phyloP scores from a whole-genome alignment of 1,140 invertebrate genomes.

The Hylaeus anthracinus region DNA sequence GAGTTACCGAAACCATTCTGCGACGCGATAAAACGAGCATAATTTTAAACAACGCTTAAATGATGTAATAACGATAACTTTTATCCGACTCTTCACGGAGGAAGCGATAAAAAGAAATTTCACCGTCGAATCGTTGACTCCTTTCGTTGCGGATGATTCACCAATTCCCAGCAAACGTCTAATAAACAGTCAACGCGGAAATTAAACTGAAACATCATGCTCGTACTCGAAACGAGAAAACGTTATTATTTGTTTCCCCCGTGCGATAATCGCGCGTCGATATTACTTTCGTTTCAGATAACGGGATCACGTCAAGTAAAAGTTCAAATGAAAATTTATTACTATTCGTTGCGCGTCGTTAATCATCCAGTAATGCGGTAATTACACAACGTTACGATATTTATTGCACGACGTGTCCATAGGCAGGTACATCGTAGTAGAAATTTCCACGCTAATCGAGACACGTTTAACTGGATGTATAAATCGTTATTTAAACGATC shows the following conservation, averaged over 20 bases:
- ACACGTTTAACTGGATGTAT: not conserved
- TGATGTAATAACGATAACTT: slow-evolving; percentile 11
- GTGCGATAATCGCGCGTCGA: not conserved
- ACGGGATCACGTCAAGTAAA: slow-evolving; percentile 3
- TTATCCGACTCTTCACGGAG: not conserved
- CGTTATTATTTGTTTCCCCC: not conserved
- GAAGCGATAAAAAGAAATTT: not conserved
- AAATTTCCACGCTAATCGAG: not conserved
- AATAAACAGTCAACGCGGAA: slow-evolving; percentile 13
- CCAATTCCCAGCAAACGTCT: not conserved
- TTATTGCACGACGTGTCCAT: not conserved
- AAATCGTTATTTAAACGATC: not conserved
- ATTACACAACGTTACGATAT: not conserved
- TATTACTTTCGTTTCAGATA: slow-evolving; percentile 6
- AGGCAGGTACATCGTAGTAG: not conserved
- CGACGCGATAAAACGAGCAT: not conserved
- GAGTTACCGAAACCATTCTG: not conserved
- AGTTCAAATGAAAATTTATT: slow-evolving; percentile 2
- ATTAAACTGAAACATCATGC: slow-evolving; percentile 5
- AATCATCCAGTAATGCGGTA: not conserved
- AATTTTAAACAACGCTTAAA: not conserved
- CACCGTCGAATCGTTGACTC: not conserved
- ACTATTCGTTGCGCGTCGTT: not conserved
- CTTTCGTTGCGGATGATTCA: slow-evolving; percentile 4
- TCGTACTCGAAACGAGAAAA: not conserved